Evolutionary conservation across 1,140 invertebrate genomes (phyloP).

Genomic region (Asobara japonica): DNA sequence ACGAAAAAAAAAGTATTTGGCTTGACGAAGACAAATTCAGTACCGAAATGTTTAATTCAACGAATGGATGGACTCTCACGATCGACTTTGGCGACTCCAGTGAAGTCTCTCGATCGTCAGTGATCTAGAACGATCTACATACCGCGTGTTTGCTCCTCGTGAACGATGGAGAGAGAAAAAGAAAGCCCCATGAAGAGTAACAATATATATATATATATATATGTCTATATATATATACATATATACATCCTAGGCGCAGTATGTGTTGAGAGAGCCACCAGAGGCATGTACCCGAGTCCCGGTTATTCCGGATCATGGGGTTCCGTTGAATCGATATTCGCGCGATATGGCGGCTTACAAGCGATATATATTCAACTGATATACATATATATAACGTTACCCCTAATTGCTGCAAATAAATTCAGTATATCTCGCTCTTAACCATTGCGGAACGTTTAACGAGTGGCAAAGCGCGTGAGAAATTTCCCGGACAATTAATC

Average conservation of each 20-base stretch:
- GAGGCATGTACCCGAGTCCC: not conserved
- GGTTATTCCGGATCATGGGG: conserved; percentile 19
- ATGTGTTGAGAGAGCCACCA: conserved; percentile 6
- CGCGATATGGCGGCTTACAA: conserved; percentile 20
- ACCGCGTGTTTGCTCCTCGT: conserved; percentile 25
- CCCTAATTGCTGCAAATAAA: conserved; percentile 22
- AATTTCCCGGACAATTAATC: conserved; percentile 27
- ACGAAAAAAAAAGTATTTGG: not conserved
- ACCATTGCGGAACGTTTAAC: conserved; percentile 12
- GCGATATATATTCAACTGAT: conserved; percentile 16
- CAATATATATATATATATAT: no score
- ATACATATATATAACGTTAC: conserved; percentile 13
- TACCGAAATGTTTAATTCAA: conserved; percentile 2
- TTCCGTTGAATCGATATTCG: conserved; percentile 17
- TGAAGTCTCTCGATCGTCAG: conserved; percentile 6
- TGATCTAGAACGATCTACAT: conserved; percentile 34
- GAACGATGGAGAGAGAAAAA: not conserved
- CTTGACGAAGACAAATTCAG: not conserved
- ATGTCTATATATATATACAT: no score
- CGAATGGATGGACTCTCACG: conserved; percentile 28
- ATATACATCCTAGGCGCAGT: not conserved
- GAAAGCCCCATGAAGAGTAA: not conserved
- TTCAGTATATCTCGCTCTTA: conserved; percentile 10
- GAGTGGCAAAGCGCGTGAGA: conserved; percentile 20
- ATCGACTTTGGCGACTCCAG: conserved; percentile 3